Percentiles rank a stretch among this genome's conserved stretches.
These are phyloP conservation scores for Hozukius guyotensis DNA, from an alignment of 2,797 vertebrate genomes.

Conservation along the genomic window DNA sequence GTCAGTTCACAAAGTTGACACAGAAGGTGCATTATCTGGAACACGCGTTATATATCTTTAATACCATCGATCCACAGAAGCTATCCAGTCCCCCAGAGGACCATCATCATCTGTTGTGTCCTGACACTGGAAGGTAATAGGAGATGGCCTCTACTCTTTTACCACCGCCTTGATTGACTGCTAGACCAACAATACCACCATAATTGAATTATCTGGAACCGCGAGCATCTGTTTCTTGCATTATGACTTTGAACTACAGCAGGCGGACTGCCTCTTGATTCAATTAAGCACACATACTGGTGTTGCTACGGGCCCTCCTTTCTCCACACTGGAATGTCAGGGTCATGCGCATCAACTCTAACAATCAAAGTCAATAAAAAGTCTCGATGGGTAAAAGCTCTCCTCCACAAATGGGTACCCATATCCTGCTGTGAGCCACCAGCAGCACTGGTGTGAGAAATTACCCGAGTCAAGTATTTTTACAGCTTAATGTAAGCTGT, in stretches of 20 bases:
- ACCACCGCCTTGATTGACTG: constrained; percentile 54
- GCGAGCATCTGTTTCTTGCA: constrained; percentile 77
- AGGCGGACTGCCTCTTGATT: constrained; percentile 65
- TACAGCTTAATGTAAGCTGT: not conserved
- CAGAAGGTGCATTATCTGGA: not conserved
- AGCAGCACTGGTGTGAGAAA: constrained; percentile 8
- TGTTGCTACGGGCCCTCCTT: constrained; percentile 51
- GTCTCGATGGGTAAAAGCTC: constrained; percentile 56
- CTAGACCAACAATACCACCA: constrained; percentile 54
- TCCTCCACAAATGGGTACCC: constrained; percentile 38
- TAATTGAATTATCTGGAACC: constrained; percentile 79
- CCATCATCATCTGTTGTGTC: constrained; percentile 16
- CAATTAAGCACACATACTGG: constrained; percentile 55
- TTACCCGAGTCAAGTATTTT: not conserved
- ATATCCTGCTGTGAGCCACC: constrained; percentile 34
- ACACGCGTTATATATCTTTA: not conserved
- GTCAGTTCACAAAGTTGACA: not conserved
- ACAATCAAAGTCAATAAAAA: constrained; percentile 71
- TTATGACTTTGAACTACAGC: constrained; percentile 63
- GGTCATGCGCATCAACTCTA: constrained; percentile 65
- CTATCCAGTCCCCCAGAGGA: not conserved
- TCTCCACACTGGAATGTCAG: constrained; percentile 61
- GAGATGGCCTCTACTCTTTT: constrained; percentile 39
- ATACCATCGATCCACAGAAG: constrained; percentile 15
- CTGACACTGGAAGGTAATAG: constrained; percentile 48